Evolutionary conservation across 2,888 invertebrate species (phyloP), one percentile per base, ranked within the genome.

Genomic region (Odontomyia ornata): DNA sequence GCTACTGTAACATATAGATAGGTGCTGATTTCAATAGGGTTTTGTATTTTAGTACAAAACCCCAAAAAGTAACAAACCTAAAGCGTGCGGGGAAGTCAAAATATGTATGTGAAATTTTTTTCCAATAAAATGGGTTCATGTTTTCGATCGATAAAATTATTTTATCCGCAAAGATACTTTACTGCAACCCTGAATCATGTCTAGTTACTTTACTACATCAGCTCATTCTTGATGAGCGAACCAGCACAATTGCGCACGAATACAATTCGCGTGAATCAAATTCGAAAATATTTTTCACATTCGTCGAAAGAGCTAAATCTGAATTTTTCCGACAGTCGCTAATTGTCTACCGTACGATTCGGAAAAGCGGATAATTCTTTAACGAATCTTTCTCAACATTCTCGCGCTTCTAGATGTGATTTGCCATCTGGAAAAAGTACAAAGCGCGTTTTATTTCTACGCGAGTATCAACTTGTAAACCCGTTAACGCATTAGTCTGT

Each of bases 301-400:
- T 56, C 57, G 62, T 62, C 43, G 28, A 62, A 64, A 46, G 46
- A 52, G 28, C 64, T 15, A 46, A 75, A 64, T 47, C 18, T 30
- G 62, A 62, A 62, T 64, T 75, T 75, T 64, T n/a, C 65, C 47
- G 75, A 71, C 78, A 78, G 78, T 78, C 60, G 77, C 75, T 72
- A 72, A 72, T 78, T 76, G 77, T 75, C 78, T 77, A 36, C 65
- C 76, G 76, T 71, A 36, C 77, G 71, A 43, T 67, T 57, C 78
- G 77, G 75, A 21, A 75, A 77, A 78, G 72, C 30, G 64, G 56
- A 30, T 72, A 46, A 9, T 60, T 60, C 60, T 60, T 60, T 7
- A 15, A 5, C 21, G 62, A 18, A 65, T 36, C 36, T 62, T 1
- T 65, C 15, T 43, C 5, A 36, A 23, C 13, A 56, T 30, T 65